Conservation (phyloP, 2,888 invertebrate genomes). For the Yponomeuta cagnagella region DNA sequence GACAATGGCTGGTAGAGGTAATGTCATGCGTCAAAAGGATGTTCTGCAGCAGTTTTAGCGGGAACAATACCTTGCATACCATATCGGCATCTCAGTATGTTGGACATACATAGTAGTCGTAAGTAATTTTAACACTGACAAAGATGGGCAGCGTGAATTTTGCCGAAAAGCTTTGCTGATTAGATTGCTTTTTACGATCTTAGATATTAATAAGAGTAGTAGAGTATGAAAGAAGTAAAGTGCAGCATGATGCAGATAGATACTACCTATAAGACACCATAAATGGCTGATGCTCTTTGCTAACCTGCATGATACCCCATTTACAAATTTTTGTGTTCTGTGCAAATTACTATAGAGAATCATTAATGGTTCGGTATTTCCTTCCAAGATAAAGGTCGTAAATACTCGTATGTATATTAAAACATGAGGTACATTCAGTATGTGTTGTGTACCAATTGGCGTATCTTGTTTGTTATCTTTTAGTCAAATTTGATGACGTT, state of each 20-base stretch:
- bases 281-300: too few relatives aligned
- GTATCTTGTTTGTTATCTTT: not conserved
- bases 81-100: constrained; percentile 16
- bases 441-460: not conserved
- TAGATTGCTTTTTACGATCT: too few relatives aligned
- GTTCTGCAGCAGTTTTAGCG: constrained; percentile 26
- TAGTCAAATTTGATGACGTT: too few relatives aligned
- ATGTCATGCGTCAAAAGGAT: constrained; percentile 34
- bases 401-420: too few relatives aligned
- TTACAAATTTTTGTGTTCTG: too few relatives aligned
- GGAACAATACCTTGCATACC: constrained; percentile 33
- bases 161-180: too few relatives aligned
- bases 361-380: not conserved
- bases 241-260: too few relatives aligned
- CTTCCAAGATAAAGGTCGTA: not conserved
- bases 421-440: too few relatives aligned
- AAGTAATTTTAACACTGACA: not conserved
- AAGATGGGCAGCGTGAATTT: not conserved
- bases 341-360: not conserved
- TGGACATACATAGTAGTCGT: not conserved
- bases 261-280: too few relatives aligned
- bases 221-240: too few relatives aligned
- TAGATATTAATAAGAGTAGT: too few relatives aligned
- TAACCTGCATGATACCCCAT: too few relatives aligned
- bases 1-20: constrained; percentile 32